These are phyloP conservation scores for Alligator mississippiensis DNA, from an alignment of 2,113 vertebrate species.

Conservation along the genomic window DNA sequence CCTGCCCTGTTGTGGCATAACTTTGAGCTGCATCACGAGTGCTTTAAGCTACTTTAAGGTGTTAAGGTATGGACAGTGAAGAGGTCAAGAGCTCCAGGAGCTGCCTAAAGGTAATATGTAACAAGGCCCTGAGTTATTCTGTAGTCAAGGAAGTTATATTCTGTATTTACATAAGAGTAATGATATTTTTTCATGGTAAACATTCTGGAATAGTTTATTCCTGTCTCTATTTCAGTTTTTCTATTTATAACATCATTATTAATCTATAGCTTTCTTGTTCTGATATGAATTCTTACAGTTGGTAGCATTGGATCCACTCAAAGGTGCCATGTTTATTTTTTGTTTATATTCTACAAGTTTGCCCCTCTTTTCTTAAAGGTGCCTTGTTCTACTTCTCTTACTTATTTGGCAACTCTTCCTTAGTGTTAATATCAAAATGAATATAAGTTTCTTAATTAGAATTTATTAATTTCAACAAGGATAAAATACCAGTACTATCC, in stretches of 20 bases:
- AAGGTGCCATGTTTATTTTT: background rate
- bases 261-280: background rate
- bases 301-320: background rate
- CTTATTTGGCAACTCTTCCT: background rate
- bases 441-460: background rate
- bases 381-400: background rate
- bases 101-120: no score
- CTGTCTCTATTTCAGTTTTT: background rate
- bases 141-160: fast-evolving
- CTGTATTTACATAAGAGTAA: background rate
- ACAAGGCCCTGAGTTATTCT: background rate
- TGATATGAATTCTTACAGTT: background rate
- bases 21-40: no score
- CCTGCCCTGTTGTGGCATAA: no score
- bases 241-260: background rate
- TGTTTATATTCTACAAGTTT: no score
- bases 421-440: background rate
- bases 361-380: fast-evolving
- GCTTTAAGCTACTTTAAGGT: no score
- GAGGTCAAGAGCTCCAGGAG: no score
- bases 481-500: background rate
- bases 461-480: background rate
- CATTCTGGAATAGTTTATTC: background rate
- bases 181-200: background rate
- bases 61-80: no score